Conservation (phyloP, 2,113 vertebrate species). For the Mobula hypostoma region DNA sequence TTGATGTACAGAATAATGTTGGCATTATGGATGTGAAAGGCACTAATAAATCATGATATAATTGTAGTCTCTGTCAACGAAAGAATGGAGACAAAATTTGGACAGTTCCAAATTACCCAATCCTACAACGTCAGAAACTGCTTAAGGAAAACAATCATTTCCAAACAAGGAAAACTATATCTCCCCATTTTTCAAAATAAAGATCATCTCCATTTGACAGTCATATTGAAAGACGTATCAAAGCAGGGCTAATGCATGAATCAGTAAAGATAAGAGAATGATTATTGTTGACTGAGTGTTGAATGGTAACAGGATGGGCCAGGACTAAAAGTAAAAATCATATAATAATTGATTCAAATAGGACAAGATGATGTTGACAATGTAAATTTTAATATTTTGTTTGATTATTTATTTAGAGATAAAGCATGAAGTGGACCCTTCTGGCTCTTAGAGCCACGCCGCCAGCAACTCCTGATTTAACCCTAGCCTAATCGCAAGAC, state of each 20-base stretch:
- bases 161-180: neutral
- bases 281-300: neutral
- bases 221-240: neutral
- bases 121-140: neutral
- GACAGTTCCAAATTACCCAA: neutral
- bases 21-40: neutral
- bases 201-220: neutral
- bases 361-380: neutral
- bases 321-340: neutral
- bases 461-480: no score
- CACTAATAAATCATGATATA: neutral
- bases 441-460: no score
- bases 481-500: no score
- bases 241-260: neutral
- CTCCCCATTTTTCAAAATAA: neutral
- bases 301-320: neutral
- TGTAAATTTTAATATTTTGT: no score
- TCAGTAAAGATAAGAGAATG: neutral
- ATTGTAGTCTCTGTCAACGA: neutral
- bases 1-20: neutral
- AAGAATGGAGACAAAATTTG: neutral
- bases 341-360: conserved; percentile 2
- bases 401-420: no score
- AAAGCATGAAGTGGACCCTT: no score
- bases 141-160: neutral